A percentile compares a stretch with the other conserved stretches of the same genome.
phyloP scores from a whole-genome alignment of 2,113 vertebrate species.

The Excalfactoria chinensis region DNA sequence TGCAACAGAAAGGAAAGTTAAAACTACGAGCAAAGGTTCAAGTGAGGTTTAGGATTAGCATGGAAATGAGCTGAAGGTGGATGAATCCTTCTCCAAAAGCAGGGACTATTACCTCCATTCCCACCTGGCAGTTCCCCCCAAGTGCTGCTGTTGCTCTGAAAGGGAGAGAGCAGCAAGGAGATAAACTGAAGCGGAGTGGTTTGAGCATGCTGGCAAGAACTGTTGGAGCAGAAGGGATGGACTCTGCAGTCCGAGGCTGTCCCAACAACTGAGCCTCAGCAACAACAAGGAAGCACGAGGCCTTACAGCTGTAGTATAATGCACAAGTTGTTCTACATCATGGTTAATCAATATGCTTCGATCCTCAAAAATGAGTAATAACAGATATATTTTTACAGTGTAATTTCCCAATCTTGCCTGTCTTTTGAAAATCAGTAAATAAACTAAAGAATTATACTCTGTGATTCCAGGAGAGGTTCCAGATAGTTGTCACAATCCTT shows the following conservation, averaged over 20 bases:
- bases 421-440: conserved; percentile 18
- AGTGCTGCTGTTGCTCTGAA: background rate
- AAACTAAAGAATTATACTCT: background rate
- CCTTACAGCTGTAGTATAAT: background rate
- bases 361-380: background rate
- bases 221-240: background rate
- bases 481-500: background rate
- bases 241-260: background rate
- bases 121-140: background rate
- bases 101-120: background rate
- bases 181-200: background rate
- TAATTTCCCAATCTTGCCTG: background rate
- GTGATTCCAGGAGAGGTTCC: background rate
- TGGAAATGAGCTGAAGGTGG: background rate
- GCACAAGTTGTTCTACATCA: background rate
- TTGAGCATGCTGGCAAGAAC: background rate
- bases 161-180: background rate
- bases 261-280: background rate
- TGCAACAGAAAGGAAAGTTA: background rate
- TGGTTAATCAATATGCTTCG: background rate
- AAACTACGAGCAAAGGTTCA: background rate
- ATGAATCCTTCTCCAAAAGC: background rate
- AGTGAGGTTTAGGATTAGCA: background rate
- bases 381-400: background rate
- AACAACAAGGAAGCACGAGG: background rate